phyloP scores from a whole-genome alignment of 2,888 invertebrate species.

The Venustoraphidia nigricollis region DNA sequence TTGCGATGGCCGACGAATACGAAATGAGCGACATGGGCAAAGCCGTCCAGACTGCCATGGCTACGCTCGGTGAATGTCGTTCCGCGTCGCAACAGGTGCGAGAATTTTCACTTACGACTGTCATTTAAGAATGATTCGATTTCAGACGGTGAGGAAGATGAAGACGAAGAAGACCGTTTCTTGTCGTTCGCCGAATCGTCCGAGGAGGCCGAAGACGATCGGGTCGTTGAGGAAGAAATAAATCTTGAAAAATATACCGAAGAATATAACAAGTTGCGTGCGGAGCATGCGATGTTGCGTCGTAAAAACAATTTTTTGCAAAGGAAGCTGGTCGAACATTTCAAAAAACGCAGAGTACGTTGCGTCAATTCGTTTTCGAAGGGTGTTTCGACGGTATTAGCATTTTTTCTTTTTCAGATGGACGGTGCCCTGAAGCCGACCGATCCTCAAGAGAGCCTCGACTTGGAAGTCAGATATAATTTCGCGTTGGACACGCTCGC shows the following conservation, averaged over 20 bases:
- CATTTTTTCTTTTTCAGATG: neutral
- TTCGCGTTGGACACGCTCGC: constrained; percentile 17
- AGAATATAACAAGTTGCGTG: constrained; percentile 8
- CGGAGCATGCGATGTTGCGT: constrained; percentile 9
- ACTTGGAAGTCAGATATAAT: constrained; percentile 20
- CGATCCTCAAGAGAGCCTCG: constrained; percentile 9
- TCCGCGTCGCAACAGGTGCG: no score
- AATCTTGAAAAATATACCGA: constrained; percentile 12
- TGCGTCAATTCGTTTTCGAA: neutral
- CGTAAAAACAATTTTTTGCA: constrained; percentile 21
- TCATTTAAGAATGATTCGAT: no score
- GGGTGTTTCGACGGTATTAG: neutral
- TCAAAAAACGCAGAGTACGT: constrained; percentile 19
- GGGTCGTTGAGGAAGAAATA: constrained; percentile 6
- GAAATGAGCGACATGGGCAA: no score
- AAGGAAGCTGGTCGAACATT: constrained; percentile 22
- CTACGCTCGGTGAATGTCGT: no score
- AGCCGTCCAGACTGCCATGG: no score
- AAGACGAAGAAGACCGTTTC: constrained; percentile 4
- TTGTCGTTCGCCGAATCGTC: neutral
- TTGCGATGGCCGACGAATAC: no score
- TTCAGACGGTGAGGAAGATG: neutral
- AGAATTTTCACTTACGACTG: no score
- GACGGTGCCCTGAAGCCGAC: neutral
- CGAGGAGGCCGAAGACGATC: constrained; percentile 1